Base-by-base conservation (phyloP, 35 echinoderm and acorn worm species). In the Holothuria glaberrima region DNA sequence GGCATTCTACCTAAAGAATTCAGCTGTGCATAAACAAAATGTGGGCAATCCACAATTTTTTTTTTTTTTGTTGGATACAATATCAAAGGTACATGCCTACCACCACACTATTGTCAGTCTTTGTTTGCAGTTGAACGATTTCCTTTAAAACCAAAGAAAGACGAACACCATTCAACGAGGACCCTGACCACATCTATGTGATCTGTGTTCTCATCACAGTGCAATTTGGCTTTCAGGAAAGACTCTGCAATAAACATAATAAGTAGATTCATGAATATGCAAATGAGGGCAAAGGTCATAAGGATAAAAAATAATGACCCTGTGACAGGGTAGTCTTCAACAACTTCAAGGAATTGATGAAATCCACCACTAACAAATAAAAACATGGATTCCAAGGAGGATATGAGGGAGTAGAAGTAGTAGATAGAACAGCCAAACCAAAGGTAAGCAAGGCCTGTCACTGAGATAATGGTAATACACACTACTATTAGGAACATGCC, bases 191-290 rank as follows among this genome's bases (percentile, higher is more conserved):
- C 71, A 54, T 94, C 90, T 44, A 83, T 93, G 82, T 94, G 62
- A 71, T 87, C 85, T 54, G 27, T 64, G 3, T 86, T 69, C 27
- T 57, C 56, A 18, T 70, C 33, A 29, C 54, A 31, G 29, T 76
- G 71, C 0, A 68, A 14, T 18, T 33, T 89, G 3, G 93, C 91
- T 13, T 66, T 58, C 24, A 46, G 18, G 32, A 93, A 95, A 9
- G 87, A 75, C 22, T 93, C 41, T 29, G 95, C 45, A 24, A 99
- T 88, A 29, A 99, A 72, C 20, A 91, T 32, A 6, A 95, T 78
- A 36, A 89, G 88, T 19, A 91, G 59, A 48, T 99, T 95, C 56
- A 99, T 72, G 30, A 95, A 34, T 79, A 99, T 52, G 56, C 82
- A 92, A 12, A 93, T 71, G 0, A 92, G 63, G 21, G 75, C 14